A percentile compares a stretch with the other conserved stretches of the same genome.
Conservation (phyloP, 2,797 vertebrate genomes). For the Mus spretus region DNA sequence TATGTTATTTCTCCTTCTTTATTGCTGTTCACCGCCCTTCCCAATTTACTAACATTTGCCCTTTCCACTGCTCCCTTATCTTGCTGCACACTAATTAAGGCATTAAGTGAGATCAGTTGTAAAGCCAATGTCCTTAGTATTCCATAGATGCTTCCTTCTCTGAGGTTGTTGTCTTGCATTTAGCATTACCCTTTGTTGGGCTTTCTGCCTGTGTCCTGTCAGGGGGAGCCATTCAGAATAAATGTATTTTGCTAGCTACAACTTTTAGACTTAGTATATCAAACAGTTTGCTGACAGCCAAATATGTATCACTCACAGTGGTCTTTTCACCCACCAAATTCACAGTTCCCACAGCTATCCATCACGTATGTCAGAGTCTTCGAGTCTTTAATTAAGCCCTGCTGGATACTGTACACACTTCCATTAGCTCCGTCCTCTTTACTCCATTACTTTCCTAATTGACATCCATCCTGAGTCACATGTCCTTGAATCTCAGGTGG, state of each 20-base stretch:
- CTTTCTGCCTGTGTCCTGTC: constrained; percentile 58
- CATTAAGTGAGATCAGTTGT: constrained; percentile 42
- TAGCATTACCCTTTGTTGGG: constrained; percentile 58
- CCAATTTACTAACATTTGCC: background rate
- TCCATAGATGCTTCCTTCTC: background rate
- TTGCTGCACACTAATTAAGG: constrained; percentile 50
- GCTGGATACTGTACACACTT: constrained; percentile 75
- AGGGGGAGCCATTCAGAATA: constrained; percentile 55
- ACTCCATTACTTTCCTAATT: constrained; percentile 77
- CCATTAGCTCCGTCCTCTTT: constrained; percentile 74
- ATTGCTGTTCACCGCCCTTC: background rate
- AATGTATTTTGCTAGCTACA: constrained; percentile 68
- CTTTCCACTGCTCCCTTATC: background rate
- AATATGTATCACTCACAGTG: constrained; percentile 49
- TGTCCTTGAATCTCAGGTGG: constrained; percentile 70
- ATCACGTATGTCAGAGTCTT: constrained; percentile 65
- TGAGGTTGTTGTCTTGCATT: constrained; percentile 31
- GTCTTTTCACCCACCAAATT: constrained; percentile 63
- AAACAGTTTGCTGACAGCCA: constrained; percentile 69
- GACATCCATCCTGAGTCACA: constrained; percentile 69
- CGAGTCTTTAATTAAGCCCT: constrained; percentile 81
- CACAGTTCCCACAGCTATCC: constrained; percentile 73
- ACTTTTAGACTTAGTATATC: constrained; percentile 56
- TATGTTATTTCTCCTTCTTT: background rate
- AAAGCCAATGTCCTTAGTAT: constrained; percentile 49